Conservation (phyloP, 2,797 vertebrate species). For the Scarus forsteni region DNA sequence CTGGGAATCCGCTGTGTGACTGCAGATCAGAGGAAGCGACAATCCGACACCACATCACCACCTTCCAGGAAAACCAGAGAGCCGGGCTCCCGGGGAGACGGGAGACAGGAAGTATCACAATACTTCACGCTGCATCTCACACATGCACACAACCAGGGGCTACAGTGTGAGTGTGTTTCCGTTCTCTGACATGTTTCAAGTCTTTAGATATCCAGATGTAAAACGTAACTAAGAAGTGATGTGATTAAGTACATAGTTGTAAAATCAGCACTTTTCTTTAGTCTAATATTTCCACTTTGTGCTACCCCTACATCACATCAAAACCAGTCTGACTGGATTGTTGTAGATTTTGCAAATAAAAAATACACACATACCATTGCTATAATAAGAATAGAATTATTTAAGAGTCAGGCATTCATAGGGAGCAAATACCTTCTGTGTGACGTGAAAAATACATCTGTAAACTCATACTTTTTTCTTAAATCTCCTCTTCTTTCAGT, state of each 20-base stretch:
- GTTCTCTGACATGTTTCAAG: slow-evolving; percentile 5
- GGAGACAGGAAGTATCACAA: slow-evolving; percentile 62
- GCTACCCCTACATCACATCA: background rate
- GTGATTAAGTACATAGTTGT: background rate
- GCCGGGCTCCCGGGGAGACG: slow-evolving; percentile 52
- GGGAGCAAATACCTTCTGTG: too few relatives aligned
- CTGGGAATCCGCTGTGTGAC: slow-evolving; percentile 76
- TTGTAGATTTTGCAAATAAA: too few relatives aligned
- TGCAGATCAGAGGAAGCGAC: slow-evolving; percentile 77
- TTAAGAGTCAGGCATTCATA: too few relatives aligned
- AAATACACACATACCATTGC: too few relatives aligned
- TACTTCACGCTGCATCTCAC: slow-evolving; percentile 31
- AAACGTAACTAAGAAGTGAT: background rate
- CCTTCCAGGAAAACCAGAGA: slow-evolving; percentile 74
- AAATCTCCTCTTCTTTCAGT: too few relatives aligned
- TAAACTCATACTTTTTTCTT: too few relatives aligned
- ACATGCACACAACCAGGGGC: slow-evolving; percentile 11
- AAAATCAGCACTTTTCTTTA: background rate
- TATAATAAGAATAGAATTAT: too few relatives aligned
- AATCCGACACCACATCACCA: slow-evolving; percentile 71
- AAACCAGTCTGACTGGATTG: too few relatives aligned
- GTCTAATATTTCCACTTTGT: background rate
- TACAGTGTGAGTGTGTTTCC: slow-evolving; percentile 34
- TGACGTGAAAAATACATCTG: too few relatives aligned
- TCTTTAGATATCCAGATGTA: slow-evolving; percentile 4